Evolutionary conservation across 2,888 invertebrate genomes (phyloP).

Genomic region (Drosophila demipolita): DNA sequence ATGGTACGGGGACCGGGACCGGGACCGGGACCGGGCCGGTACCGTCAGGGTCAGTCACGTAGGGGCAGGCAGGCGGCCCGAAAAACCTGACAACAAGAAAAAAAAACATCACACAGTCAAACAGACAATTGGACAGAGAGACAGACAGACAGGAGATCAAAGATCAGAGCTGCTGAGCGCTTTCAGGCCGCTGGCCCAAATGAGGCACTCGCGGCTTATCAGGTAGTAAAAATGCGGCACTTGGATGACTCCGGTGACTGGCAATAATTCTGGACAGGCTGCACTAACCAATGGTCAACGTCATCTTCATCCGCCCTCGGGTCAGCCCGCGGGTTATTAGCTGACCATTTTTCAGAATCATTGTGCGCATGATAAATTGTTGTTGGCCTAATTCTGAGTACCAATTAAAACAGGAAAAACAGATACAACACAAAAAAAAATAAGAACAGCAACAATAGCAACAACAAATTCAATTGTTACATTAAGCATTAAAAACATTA

Average conservation of each 20-base stretch:
- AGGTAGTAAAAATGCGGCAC: slow-evolving; percentile 77
- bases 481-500: slow-evolving; percentile 46
- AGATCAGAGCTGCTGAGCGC: slow-evolving; percentile 67
- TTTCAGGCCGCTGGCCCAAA: slow-evolving; percentile 45
- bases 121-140: slow-evolving; percentile 16
- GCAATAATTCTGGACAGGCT: slow-evolving; percentile 35
- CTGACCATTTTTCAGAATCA: slow-evolving; percentile 63
- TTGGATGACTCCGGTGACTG: slow-evolving; percentile 74
- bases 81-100: slow-evolving; percentile 33
- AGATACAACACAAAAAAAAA: slow-evolving; percentile 22
- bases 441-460: slow-evolving; percentile 11
- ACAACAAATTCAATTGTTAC: slow-evolving; percentile 49
- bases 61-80: slow-evolving; percentile 41
- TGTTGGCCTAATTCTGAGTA: slow-evolving; percentile 71
- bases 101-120: neutral
- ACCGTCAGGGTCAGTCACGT: slow-evolving; percentile 71
- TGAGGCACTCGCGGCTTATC: slow-evolving; percentile 62
- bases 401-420: slow-evolving; percentile 63
- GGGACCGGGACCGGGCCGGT: neutral
- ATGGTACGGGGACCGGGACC: neutral
- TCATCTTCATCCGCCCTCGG: slow-evolving; percentile 33
- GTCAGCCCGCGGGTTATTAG: slow-evolving; percentile 65
- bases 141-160: slow-evolving; percentile 66
- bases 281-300: slow-evolving; percentile 47
- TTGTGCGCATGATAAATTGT: slow-evolving; percentile 71